These are phyloP conservation scores for Sthenelais limicola DNA, from an alignment of 2,888 invertebrate genomes.

Conservation along the genomic window DNA sequence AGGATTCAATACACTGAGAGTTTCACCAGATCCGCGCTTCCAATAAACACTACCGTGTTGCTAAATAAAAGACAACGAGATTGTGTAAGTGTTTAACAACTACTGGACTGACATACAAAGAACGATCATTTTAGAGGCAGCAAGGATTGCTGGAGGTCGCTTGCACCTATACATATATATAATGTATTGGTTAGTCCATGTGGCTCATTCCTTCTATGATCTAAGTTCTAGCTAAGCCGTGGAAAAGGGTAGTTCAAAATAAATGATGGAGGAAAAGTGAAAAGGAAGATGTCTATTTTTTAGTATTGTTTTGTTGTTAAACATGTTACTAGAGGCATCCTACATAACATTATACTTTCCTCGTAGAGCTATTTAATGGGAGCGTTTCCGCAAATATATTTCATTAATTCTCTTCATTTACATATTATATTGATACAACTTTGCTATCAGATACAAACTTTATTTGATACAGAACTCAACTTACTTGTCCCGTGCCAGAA, in stretches of 20 bases:
- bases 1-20: slow-evolving; percentile 80
- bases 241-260: no score
- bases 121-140: not conserved
- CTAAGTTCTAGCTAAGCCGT: no score
- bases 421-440: not conserved
- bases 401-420: no score
- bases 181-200: no score
- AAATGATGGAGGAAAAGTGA: no score
- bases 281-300: no score
- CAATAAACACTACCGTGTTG: slow-evolving; percentile 99
- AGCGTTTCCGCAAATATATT: no score
- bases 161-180: not conserved
- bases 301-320: no score
- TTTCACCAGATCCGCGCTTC: slow-evolving; percentile 82
- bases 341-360: no score
- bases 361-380: no score
- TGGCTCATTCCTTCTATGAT: no score
- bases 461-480: not conserved
- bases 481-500: slow-evolving; percentile 93
- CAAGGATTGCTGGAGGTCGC: not conserved
- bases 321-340: no score
- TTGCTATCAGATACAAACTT: not conserved
- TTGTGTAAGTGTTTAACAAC: not conserved
- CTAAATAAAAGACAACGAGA: slow-evolving; percentile 74
- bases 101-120: not conserved